phyloP scores from a whole-genome alignment of 2,797 vertebrate species.

The Pseudocheirus occidentalis region DNA sequence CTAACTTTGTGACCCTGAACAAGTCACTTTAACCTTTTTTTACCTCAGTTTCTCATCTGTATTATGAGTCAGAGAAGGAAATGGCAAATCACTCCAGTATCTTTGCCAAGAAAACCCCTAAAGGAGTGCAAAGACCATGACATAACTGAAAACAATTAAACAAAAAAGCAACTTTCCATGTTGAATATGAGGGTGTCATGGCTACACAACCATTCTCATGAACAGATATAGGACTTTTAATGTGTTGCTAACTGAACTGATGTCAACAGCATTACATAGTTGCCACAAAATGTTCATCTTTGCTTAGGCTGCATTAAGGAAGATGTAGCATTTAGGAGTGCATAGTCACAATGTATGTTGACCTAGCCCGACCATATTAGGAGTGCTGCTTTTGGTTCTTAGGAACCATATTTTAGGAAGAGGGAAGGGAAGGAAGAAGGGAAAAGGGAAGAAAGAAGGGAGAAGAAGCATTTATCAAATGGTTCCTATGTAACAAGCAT shows the following conservation, averaged over 20 bases:
- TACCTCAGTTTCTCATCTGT: neutral
- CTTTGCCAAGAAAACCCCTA: neutral
- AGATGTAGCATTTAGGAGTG: neutral
- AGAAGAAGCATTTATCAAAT: neutral
- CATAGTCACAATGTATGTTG: neutral
- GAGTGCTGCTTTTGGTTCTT: neutral
- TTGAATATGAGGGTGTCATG: neutral
- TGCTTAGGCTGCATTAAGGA: neutral
- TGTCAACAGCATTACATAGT: neutral
- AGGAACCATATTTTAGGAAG: neutral
- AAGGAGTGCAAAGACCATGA: neutral
- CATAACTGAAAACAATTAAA: neutral
- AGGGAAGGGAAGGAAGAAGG: neutral
- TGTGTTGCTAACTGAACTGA: neutral
- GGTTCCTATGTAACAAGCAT: neutral
- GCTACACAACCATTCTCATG: neutral
- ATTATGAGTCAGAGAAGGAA: neutral
- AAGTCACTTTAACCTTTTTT: neutral
- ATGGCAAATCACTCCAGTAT: neutral
- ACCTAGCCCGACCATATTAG: neutral
- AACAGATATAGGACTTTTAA: neutral
- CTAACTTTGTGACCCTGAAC: neutral
- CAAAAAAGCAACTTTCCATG: neutral
- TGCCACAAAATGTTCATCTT: neutral
- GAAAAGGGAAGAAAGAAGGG: neutral